Evolutionary conservation across 2,797 vertebrate species (phyloP), one percentile per base, ranked within the genome.

Genomic region (Picus viridis): DNA sequence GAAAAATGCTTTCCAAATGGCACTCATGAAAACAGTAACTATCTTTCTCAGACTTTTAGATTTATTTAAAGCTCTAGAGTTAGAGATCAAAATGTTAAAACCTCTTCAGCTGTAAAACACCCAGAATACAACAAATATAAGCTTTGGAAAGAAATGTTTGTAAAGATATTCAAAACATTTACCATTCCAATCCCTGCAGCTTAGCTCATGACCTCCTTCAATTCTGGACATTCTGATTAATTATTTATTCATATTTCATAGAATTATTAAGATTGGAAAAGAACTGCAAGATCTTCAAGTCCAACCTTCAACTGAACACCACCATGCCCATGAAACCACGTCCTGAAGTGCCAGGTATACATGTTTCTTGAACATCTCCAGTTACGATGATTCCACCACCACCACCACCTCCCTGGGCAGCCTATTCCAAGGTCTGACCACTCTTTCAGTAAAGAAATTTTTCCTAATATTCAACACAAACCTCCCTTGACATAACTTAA

Each of bases 51-150:
- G 57, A 18, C 34, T 47, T 64, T 7, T 5, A 43, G 36, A 71
- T 79, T 86, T 83, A 93, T 89, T 96, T 86, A 30, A 79, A 91
- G 63, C 34, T 61, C 76, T 27, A 72, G 43, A 59, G 5, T 15
- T 4, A 3, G n/a, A 71, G 41, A 82, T 77, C 34, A 79, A 88
- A 82, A 84, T 11, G 13, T 43, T 90, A 62, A 93, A 94, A 83
- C 17, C 12, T 86, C 68, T 81, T 93, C 70, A 79, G 56, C 49
- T 74, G 36, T 45, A 89, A 81, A 54, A 83, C 36, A 73, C 26
- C 6, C 82, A 56, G 36, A 74, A 84, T 3, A 72, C 27, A 86
- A 88, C 39, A 87, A 79, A 83, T 41, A 59, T 1, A 77, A 82
- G 71, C 34, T 41, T 5, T 8, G 12, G 34, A n/a, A 70, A 39